A percentile compares a stretch with the other conserved stretches of the same genome.
These are phyloP conservation scores for Mystacornis crossleyi DNA, from an alignment of 2,113 vertebrate species.

Conservation along the genomic window DNA sequence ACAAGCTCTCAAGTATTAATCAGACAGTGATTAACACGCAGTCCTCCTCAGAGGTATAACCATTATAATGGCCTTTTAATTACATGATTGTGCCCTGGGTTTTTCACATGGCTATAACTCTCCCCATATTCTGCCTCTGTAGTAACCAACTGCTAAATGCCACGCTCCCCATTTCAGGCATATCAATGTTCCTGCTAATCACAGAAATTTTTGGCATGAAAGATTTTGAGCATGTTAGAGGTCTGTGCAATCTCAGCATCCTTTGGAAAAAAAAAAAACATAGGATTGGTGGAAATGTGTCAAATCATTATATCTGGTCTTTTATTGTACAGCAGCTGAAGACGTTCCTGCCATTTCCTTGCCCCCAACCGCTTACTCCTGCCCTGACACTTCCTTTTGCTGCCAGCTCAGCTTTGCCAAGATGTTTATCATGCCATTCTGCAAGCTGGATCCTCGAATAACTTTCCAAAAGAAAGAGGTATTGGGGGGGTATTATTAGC, in stretches of 20 bases:
- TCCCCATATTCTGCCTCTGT: neutral
- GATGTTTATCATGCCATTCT: slow-evolving; percentile 37
- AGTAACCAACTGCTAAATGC: neutral
- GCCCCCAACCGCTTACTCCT: neutral
- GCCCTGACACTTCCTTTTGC: neutral
- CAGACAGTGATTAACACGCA: neutral
- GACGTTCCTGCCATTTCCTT: slow-evolving; percentile 36
- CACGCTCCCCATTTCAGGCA: rapidly evolving
- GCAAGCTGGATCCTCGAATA: neutral
- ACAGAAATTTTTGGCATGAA: neutral
- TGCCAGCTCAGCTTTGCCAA: slow-evolving; percentile 34
- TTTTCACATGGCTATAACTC: neutral
- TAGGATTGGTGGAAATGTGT: neutral
- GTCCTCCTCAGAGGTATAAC: neutral
- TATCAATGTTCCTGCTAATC: neutral
- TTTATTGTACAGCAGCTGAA: slow-evolving; percentile 26
- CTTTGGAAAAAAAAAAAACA: neutral
- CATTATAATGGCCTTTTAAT: slow-evolving; percentile 3
- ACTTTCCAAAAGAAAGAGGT: slow-evolving; percentile 29
- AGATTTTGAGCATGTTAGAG: neutral
- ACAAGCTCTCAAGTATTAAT: neutral
- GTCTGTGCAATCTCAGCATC: neutral
- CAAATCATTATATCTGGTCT: neutral
- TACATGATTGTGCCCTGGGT: neutral
- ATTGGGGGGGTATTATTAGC: slow-evolving; percentile 10